phyloP scores from a whole-genome alignment of 2,888 invertebrate genomes.

The Epicampocera succincta region DNA sequence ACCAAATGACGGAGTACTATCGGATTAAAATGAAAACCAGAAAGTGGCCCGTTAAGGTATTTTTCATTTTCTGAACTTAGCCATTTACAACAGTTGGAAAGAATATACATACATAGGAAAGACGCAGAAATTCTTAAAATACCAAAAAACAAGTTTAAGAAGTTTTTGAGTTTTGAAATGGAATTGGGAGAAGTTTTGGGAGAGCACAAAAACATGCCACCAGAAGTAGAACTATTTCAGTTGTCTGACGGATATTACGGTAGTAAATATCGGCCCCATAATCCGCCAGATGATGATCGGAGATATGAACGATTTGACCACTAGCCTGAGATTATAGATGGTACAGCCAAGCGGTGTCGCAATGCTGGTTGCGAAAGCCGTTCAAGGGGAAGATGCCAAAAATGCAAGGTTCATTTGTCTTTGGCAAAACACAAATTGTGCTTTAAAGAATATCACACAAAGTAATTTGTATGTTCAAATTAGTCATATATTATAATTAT shows the following conservation, averaged over 20 bases:
- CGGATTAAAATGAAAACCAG: constrained; percentile 58
- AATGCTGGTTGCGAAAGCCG: not conserved
- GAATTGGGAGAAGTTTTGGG: not conserved
- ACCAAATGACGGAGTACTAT: no score
- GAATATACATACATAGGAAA: constrained; percentile 52
- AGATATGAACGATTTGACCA: not conserved
- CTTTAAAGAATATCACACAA: constrained; percentile 21
- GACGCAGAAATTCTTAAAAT: constrained; percentile 24
- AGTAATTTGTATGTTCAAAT: not conserved
- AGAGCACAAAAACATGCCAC: not conserved
- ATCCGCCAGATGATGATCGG: no score
- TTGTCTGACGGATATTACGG: no score
- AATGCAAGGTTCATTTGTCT: constrained; percentile 15
- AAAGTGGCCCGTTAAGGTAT: constrained; percentile 54
- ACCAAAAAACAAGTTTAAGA: not conserved
- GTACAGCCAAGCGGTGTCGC: not conserved
- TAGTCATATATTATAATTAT: constrained; percentile 5
- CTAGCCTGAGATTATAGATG: not conserved
- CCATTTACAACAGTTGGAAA: constrained; percentile 52
- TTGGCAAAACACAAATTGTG: constrained; percentile 16
- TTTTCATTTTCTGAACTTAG: constrained; percentile 64
- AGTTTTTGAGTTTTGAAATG: constrained; percentile 11
- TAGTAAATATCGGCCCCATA: no score
- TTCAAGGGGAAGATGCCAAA: constrained; percentile 20
- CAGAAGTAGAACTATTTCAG: not conserved